Percentiles rank a stretch among this genome's conserved stretches.
Evolutionary conservation across 2,888 invertebrate genomes (phyloP).

Genomic region (Furcula furcula): DNA sequence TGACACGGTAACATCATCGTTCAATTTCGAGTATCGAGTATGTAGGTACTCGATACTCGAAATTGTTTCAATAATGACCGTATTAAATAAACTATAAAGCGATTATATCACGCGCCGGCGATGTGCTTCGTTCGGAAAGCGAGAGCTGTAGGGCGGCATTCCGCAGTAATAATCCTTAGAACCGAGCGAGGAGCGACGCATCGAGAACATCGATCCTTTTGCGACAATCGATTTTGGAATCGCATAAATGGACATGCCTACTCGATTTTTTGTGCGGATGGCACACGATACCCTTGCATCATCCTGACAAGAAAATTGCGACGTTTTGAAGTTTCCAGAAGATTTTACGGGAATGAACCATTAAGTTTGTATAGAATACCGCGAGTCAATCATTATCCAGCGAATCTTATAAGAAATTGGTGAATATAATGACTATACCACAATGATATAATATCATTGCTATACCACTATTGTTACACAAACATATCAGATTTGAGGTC

Average conservation of each 20-base stretch:
- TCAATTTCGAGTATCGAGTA: slow-evolving; percentile 29
- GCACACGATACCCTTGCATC: slow-evolving; percentile 16
- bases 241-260: slow-evolving; percentile 23
- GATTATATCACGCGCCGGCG: slow-evolving; percentile 42
- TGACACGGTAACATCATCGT: slow-evolving; percentile 7
- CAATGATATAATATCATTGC: too few species aligned
- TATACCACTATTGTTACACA: too few species aligned
- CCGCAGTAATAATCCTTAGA: slow-evolving; percentile 70
- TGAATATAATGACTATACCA: too few species aligned
- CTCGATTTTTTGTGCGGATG: slow-evolving; percentile 21
- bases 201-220: slow-evolving; percentile 49
- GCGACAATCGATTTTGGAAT: slow-evolving; percentile 46
- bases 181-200: slow-evolving; percentile 34
- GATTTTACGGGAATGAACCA: too few species aligned
- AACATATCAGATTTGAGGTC: too few species aligned
- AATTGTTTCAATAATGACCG: slow-evolving; percentile 34
- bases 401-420: too few species aligned
- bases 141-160: slow-evolving; percentile 72
- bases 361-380: too few species aligned
- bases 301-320: slow-evolving; percentile 26
- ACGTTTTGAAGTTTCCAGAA: background rate
- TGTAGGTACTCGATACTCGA: too few species aligned
- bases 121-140: slow-evolving; percentile 52
- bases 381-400: too few species aligned
- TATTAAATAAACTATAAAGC: slow-evolving; percentile 59